These are phyloP conservation scores for Danionella cerebrum DNA, from an alignment of 2,113 vertebrate genomes.

Conservation along the genomic window DNA sequence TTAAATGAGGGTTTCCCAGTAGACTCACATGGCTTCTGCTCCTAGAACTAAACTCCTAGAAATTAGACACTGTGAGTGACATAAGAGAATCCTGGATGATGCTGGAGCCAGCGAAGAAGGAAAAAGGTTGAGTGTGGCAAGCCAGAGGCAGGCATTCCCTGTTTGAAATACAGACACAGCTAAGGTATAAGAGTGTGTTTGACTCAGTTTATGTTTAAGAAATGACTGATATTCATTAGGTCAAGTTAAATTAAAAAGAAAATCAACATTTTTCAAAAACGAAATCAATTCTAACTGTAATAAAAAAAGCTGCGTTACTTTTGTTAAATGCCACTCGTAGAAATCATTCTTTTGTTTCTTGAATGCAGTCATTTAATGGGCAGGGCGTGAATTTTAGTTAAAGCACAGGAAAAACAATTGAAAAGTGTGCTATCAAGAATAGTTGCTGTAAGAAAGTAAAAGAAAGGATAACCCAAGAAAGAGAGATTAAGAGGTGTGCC, in stretches of 20 bases:
- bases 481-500: conserved; percentile 50
- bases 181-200: too few species aligned
- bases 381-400: too few species aligned
- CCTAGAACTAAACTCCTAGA: conserved; percentile 7
- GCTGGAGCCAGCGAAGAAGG: not conserved
- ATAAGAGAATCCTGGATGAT: conserved; percentile 11
- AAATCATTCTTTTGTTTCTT: too few species aligned
- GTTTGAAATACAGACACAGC: too few species aligned
- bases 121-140: conserved; percentile 11
- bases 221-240: too few species aligned
- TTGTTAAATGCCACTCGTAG: too few species aligned
- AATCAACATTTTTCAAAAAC: too few species aligned
- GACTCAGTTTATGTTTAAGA: too few species aligned
- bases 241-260: too few species aligned
- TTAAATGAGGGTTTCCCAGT: conserved; percentile 7
- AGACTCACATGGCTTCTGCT: not conserved
- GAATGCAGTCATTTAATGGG: too few species aligned
- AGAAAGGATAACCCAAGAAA: not conserved
- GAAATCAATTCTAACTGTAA: too few species aligned
- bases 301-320: too few species aligned
- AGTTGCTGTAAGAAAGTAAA: not conserved
- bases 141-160: conserved; percentile 25
- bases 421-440: not conserved
- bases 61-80: conserved; percentile 17
- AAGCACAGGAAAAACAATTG: not conserved